A percentile compares a stretch with the other conserved stretches of the same genome.
Conservation (phyloP, 1,140 invertebrate species). For the Leptinotarsa lineolata region DNA sequence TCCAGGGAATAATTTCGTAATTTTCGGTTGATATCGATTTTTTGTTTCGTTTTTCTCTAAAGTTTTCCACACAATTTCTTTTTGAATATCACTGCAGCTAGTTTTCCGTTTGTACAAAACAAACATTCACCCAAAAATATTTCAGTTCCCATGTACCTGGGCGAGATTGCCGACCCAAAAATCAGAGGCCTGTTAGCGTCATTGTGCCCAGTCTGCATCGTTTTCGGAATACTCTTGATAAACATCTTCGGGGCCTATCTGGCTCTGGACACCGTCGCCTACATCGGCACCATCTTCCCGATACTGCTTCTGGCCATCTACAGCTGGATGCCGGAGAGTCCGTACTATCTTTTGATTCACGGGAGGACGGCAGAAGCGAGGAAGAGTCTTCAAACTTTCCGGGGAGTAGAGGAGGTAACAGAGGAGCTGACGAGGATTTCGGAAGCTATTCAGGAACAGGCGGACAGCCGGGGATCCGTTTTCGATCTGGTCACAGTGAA, state of each 20-base stretch:
- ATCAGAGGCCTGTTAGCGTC: constrained; percentile 62
- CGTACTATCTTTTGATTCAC: constrained; percentile 66
- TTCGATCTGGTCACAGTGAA: constrained; percentile 61
- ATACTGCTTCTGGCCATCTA: constrained; percentile 66
- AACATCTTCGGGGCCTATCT: constrained; percentile 68
- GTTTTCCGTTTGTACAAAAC: too few relatives aligned
- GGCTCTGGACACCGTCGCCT: constrained; percentile 61
- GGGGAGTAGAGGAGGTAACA: constrained; percentile 38
- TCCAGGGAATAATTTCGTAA: too few relatives aligned
- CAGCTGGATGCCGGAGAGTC: constrained; percentile 54
- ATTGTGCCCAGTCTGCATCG: constrained; percentile 53
- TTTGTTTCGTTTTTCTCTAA: too few relatives aligned
- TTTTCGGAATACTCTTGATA: constrained; percentile 68
- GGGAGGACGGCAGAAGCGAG: constrained; percentile 65
- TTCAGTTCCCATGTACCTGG: constrained; percentile 67
- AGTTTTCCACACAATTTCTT: too few relatives aligned
- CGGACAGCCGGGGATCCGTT: constrained; percentile 60
- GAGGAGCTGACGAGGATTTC: constrained; percentile 64
- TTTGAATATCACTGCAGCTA: too few relatives aligned
- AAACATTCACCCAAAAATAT: constrained; percentile 32
- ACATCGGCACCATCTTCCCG: constrained; percentile 63
- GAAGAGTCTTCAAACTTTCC: constrained; percentile 56
- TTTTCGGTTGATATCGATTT: too few relatives aligned
- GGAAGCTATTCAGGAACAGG: constrained; percentile 62
- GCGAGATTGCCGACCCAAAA: constrained; percentile 67